phyloP scores from a whole-genome alignment of 2,888 invertebrate genomes.

The Acrocyrtus sp. region DNA sequence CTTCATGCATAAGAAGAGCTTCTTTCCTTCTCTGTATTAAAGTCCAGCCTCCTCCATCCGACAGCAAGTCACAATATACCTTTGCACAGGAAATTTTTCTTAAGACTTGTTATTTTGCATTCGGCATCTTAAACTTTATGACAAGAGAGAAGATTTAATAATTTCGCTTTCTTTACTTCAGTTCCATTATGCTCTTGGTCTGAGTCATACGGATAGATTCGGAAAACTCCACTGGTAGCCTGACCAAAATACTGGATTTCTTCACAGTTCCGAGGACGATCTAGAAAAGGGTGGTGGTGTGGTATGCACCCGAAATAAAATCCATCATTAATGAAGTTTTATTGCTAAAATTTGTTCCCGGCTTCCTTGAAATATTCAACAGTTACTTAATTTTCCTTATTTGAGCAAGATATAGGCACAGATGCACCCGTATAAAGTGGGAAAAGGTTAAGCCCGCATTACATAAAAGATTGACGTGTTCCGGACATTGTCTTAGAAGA shows the following conservation, averaged over 20 bases:
- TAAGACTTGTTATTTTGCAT: not conserved
- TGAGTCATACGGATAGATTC: conserved; percentile 46
- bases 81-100: conserved; percentile 15
- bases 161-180: too few relatives aligned
- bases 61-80: conserved; percentile 59
- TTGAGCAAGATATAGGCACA: not conserved
- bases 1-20: conserved; percentile 43
- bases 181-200: conserved; percentile 28
- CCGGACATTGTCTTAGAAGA: too few relatives aligned
- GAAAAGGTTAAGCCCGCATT: too few relatives aligned
- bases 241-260: conserved; percentile 51
- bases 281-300: too few relatives aligned
- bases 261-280: conserved; percentile 51
- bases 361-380: not conserved
- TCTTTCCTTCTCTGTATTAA: conserved; percentile 57
- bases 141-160: not conserved
- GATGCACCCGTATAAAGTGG: too few relatives aligned
- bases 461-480: too few relatives aligned
- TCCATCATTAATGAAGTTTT: not conserved
- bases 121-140: not conserved
- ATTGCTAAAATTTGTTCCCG: too few relatives aligned
- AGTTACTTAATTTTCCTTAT: not conserved
- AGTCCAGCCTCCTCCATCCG: conserved; percentile 58
- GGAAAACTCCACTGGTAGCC: conserved; percentile 54
- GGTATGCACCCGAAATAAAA: too few relatives aligned